phyloP scores from a whole-genome alignment of 1,140 invertebrate genomes.

The Ruditapes philippinarum region DNA sequence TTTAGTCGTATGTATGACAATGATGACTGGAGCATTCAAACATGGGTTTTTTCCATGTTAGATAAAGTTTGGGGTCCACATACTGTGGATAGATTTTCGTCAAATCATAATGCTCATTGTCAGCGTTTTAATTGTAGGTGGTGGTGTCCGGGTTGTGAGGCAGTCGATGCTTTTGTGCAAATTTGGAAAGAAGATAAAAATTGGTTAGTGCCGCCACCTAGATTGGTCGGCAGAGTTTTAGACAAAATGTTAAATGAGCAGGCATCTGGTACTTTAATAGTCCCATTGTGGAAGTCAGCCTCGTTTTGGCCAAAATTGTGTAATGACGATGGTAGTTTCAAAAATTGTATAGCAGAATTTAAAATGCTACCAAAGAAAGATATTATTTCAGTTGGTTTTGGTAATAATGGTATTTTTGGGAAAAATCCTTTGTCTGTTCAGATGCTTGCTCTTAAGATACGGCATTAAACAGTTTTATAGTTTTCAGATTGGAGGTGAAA shows the following conservation, averaged over 20 bases:
- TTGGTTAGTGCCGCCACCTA: conserved; percentile 48
- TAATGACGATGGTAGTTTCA: not conserved
- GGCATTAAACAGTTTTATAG: too few species aligned
- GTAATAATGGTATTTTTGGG: conserved; percentile 15
- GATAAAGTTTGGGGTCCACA: conserved; percentile 10
- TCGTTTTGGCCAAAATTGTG: conserved; percentile 30
- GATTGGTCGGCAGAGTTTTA: conserved; percentile 6
- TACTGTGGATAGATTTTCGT: conserved; percentile 38
- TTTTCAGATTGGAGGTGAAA: not conserved
- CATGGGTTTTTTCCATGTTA: conserved; percentile 37
- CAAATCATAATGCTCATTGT: conserved; percentile 23
- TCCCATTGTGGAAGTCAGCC: conserved; percentile 24
- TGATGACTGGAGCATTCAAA: conserved; percentile 52
- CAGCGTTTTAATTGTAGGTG: conserved; percentile 44
- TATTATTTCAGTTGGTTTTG: not conserved
- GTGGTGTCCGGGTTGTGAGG: not conserved
- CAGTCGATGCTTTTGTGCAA: conserved; percentile 36
- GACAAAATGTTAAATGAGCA: not conserved
- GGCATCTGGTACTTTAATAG: not conserved
- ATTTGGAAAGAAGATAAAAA: not conserved
- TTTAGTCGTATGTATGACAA: conserved; percentile 20
- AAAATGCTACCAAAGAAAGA: not conserved
- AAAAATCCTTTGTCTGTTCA: not conserved
- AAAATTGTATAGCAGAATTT: not conserved
- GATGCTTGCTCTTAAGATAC: too few species aligned